A percentile compares a stretch with the other conserved stretches of the same genome.
Evolutionary conservation across 2,888 invertebrate genomes (phyloP).

Genomic region (Drosophila mimica): DNA sequence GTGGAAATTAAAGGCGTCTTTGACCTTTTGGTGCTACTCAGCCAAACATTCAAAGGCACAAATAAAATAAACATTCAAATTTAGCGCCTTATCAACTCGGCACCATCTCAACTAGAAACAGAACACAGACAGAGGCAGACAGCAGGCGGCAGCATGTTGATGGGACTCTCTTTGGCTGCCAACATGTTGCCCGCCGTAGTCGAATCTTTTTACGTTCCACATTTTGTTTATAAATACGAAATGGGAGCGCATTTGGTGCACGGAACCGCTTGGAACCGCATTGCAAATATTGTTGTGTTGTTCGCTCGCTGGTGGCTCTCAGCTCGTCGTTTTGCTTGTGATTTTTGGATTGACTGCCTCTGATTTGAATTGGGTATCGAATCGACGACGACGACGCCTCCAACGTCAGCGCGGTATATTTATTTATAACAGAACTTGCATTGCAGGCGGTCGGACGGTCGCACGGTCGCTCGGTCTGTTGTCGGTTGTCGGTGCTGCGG

Average conservation of each 20-base stretch:
- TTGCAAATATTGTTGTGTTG: constrained; percentile 61
- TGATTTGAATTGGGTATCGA: constrained; percentile 58
- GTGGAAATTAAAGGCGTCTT: constrained; percentile 57
- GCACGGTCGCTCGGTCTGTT: constrained; percentile 18
- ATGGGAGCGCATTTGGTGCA: constrained; percentile 75
- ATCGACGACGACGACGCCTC: constrained; percentile 55
- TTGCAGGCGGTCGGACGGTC: constrained; percentile 71
- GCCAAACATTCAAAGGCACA: constrained; percentile 33
- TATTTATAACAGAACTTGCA: constrained; percentile 82
- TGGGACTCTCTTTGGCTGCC: constrained; percentile 20
- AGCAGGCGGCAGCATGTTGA: constrained; percentile 42
- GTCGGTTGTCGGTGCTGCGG: constrained; percentile 26
- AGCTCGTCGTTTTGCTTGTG: constrained; percentile 42
- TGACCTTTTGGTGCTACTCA: constrained; percentile 60
- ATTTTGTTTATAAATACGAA: constrained; percentile 80
- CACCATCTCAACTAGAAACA: constrained; percentile 23
- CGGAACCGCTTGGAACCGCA: constrained; percentile 83
- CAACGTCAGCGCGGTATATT: constrained; percentile 50
- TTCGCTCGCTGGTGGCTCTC: constrained; percentile 35
- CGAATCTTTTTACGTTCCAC: constrained; percentile 66
- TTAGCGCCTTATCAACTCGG: constrained; percentile 57
- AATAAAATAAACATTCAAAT: constrained; percentile 53
- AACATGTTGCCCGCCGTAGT: constrained; percentile 67
- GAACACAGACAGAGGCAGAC: background rate
- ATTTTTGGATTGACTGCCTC: constrained; percentile 64